Conservation (phyloP, 1,140 invertebrate species). For the Yoshiicerus persimilis region DNA sequence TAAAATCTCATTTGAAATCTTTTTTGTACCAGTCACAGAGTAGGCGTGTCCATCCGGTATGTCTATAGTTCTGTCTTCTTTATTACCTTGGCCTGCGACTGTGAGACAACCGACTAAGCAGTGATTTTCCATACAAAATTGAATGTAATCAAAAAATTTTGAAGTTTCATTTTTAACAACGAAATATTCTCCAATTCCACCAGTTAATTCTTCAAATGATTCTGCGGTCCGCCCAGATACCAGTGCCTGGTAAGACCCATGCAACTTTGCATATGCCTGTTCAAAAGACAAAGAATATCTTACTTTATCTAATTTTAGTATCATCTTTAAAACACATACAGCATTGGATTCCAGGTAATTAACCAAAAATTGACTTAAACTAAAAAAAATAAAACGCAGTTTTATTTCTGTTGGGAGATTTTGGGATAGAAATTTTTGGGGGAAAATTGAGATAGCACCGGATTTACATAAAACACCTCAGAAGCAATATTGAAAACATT, state of each 20-base stretch:
- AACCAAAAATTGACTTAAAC: too few relatives aligned
- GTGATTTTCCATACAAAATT: slow-evolving; percentile 66
- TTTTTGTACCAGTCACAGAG: slow-evolving; percentile 60
- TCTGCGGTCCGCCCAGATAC: background rate
- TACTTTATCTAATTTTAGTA: background rate
- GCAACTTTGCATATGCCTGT: background rate
- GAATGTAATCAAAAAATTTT: slow-evolving; percentile 66
- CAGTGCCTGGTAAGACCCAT: background rate
- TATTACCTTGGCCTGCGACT: slow-evolving; percentile 56
- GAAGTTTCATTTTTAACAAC: slow-evolving; percentile 59
- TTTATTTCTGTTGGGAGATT: too few relatives aligned
- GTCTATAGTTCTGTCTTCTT: slow-evolving; percentile 60
- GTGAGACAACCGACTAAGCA: slow-evolving; percentile 68
- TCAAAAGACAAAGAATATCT: background rate
- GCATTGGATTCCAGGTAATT: background rate
- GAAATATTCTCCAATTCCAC: background rate
- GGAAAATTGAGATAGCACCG: too few relatives aligned
- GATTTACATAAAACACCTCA: too few relatives aligned
- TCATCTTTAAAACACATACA: background rate
- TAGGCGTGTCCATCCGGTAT: slow-evolving; percentile 68
- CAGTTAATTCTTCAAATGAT: background rate
- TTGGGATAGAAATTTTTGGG: too few relatives aligned
- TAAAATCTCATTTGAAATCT: background rate
- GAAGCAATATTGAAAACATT: too few relatives aligned
- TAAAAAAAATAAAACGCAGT: too few relatives aligned